Percentiles rank a stretch among this genome's conserved stretches.
Conservation (phyloP, 2,797 vertebrate species). For the Hylomyscus alleni region DNA sequence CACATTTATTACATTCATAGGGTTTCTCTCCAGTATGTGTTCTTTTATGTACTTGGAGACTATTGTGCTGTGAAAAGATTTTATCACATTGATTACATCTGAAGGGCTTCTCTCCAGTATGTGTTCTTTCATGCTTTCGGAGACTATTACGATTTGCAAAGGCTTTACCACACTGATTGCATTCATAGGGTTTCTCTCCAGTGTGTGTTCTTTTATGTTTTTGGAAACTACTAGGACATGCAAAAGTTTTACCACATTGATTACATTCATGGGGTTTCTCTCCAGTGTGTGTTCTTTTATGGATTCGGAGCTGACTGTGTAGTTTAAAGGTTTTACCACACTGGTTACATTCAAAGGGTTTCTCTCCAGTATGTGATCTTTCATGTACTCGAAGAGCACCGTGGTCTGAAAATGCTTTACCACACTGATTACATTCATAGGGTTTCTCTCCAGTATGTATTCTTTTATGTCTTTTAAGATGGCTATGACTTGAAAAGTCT, state of each 20-base stretch:
- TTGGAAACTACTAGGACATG: neutral
- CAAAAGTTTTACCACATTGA: neutral
- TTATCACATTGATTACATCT: neutral
- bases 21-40: neutral
- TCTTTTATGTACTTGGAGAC: neutral
- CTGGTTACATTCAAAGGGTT: neutral
- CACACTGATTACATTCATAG: neutral
- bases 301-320: neutral
- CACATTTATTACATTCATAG: neutral
- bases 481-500: neutral
- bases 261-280: neutral
- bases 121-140: neutral
- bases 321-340: neutral
- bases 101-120: neutral
- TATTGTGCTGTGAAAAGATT: neutral
- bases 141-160: neutral
- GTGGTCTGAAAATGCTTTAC: neutral
- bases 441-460: neutral
- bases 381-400: neutral
- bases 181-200: neutral
- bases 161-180: neutral
- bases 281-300: neutral
- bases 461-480: neutral
- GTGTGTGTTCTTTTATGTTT: neutral
- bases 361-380: neutral